A percentile compares a stretch with the other conserved stretches of the same genome.
Conservation (phyloP, 2,888 invertebrate genomes). For the Aleiodes testaceus region DNA sequence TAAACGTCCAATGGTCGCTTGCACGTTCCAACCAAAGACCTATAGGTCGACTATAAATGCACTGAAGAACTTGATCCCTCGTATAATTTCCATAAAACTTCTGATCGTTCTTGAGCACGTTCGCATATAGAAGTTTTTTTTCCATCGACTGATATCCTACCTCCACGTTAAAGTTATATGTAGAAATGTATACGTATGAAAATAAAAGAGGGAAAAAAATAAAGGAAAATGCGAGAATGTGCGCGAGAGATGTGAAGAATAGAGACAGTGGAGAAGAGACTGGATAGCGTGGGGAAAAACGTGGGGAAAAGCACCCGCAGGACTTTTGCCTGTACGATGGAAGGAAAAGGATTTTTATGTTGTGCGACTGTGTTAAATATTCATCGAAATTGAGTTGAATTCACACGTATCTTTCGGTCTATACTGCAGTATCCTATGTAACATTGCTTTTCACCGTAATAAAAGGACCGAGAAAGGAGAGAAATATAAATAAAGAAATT, state of each 20-base stretch:
- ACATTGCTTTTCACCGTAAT: conserved; percentile 4
- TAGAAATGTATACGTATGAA: conserved; percentile 41
- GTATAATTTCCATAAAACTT: conserved; percentile 55
- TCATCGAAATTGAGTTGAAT: conserved; percentile 59
- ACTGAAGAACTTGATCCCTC: conserved; percentile 50
- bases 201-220: conserved; percentile 34
- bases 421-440: conserved; percentile 23
- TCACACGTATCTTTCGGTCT: conserved; percentile 38
- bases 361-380: conserved; percentile 59
- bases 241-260: conserved; percentile 20
- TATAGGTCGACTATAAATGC: conserved; percentile 42
- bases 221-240: conserved; percentile 25
- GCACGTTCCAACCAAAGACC: conserved; percentile 36
- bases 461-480: conserved; percentile 4
- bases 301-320: conserved; percentile 20
- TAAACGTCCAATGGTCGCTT: conserved; percentile 38
- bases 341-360: conserved; percentile 45
- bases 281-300: neutral
- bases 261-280: conserved; percentile 28
- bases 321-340: conserved; percentile 9
- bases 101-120: conserved; percentile 50
- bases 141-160: conserved; percentile 32
- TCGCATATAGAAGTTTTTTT: conserved; percentile 43
- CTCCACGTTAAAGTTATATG: conserved; percentile 17
- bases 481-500: conserved; percentile 2